These are phyloP conservation scores for Carapus acus DNA, from an alignment of 2,797 vertebrate species.

Conservation along the genomic window DNA sequence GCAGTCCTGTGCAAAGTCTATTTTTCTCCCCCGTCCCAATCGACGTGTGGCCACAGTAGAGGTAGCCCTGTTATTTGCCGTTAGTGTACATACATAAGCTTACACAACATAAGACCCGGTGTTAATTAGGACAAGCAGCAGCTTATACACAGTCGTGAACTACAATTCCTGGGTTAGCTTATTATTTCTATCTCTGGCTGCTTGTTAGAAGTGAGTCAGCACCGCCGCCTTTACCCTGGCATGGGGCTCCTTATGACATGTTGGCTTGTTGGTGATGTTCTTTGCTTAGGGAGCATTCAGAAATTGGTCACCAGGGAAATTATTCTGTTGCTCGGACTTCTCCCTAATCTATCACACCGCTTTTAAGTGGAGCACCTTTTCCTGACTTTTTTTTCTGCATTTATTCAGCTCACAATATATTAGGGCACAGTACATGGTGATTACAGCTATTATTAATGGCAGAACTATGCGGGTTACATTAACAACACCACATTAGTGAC, in stretches of 20 bases:
- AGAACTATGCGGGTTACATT: slow-evolving; percentile 3
- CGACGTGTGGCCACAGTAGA: slow-evolving; percentile 28
- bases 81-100: slow-evolving; percentile 25
- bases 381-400: slow-evolving; percentile 45
- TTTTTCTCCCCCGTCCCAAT: slow-evolving; percentile 14
- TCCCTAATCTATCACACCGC: slow-evolving; percentile 76
- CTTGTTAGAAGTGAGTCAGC: slow-evolving; percentile 76
- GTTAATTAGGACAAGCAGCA: slow-evolving; percentile 71
- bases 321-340: slow-evolving; percentile 64
- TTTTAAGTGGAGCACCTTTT: slow-evolving; percentile 69
- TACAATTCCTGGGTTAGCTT: slow-evolving; percentile 63
- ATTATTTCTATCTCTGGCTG: slow-evolving; percentile 70
- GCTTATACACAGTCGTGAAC: slow-evolving; percentile 66
- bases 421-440: slow-evolving; percentile 32
- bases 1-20: slow-evolving; percentile 12
- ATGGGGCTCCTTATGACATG: slow-evolving; percentile 53
- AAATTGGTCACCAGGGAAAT: slow-evolving; percentile 80
- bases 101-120: slow-evolving; percentile 43
- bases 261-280: slow-evolving; percentile 67
- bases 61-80: slow-evolving; percentile 47
- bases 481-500: slow-evolving; percentile 5
- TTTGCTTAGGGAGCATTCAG: slow-evolving; percentile 66
- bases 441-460: slow-evolving; percentile 16
- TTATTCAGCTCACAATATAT: slow-evolving; percentile 41
- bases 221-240: slow-evolving; percentile 48